Evolutionary conservation across 1,140 invertebrate species (phyloP), one percentile per base, ranked within the genome.

Genomic region (Dermatophagoides farinae): DNA sequence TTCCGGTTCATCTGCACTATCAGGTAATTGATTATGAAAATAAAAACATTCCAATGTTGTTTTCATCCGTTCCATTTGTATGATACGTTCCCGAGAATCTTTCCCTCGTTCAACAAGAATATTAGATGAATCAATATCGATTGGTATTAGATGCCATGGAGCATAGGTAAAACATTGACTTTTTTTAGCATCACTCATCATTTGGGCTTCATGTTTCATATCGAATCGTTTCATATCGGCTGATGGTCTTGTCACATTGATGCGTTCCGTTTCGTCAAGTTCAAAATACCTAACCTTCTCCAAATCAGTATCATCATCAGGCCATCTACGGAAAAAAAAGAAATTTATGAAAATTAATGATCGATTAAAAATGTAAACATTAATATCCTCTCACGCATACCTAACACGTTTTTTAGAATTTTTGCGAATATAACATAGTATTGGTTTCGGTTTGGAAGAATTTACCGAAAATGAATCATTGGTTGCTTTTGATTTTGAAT

Each of bases 251-350:
- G 41, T 47, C 22, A 63, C 62, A 44, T 63, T 63, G 8, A 43
- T 22, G 43, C 62, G 18, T 31, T 63, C 62, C 8, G 39, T 60
- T 39, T 60, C 57, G 22, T 63, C 62, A 25, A 63, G 46, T 50
- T 63, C 62, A 59, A 63, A 63, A 37, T 39, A 54, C 23, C 22
- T 43, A 10, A 53, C 46, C 16, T 43, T 22, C 40, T 20, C 43
- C 12, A 63, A 23, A 14, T 46, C 39, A 20, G 12, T 37, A 44
- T 49, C 23, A 16, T 60, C 58, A 16, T 60, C 58, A 16, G 44
- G 23, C 58, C 58, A 60, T 37, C 58, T 60, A 23, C 10, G 41
- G 2, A 43, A 43, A 10, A 43, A 43, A 43, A 16, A 16, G 41
- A 52, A 16, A 14, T 12, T 39, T 9, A 23, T 16, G 54, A n/a